These are phyloP conservation scores for Pogonophryne albipinna DNA, from an alignment of 2,797 vertebrate genomes.

Conservation along the genomic window DNA sequence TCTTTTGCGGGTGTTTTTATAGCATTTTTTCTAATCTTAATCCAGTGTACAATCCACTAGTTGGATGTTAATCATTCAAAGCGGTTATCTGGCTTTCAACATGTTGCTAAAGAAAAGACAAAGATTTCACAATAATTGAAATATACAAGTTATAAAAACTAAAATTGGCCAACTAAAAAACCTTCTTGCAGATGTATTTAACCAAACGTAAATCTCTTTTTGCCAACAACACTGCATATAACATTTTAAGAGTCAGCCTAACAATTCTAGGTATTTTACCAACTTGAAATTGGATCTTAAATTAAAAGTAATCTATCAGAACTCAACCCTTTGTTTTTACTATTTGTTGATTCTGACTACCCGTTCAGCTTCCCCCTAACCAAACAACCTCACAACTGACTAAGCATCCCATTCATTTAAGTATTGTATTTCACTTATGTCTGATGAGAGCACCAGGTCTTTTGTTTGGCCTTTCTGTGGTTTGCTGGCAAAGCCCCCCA, in stretches of 20 bases:
- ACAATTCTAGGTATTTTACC: conserved; percentile 24
- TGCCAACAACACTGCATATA: neutral
- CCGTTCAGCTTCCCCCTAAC: conserved; percentile 41
- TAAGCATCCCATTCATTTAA: conserved; percentile 72
- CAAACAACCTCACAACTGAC: conserved; percentile 63
- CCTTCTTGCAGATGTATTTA: neutral
- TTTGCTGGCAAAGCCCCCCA: conserved; percentile 70
- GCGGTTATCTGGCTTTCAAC: neutral
- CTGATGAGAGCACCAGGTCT: conserved; percentile 72
- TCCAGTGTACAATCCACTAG: neutral
- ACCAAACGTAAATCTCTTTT: neutral
- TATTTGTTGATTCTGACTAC: conserved; percentile 33
- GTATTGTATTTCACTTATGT: conserved; percentile 76
- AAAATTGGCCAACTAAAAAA: neutral
- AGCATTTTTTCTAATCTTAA: neutral
- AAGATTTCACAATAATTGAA: neutral
- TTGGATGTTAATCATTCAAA: neutral
- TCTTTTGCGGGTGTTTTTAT: neutral
- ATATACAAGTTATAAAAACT: neutral
- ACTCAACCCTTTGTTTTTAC: conserved; percentile 2
- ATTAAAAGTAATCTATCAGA: conserved; percentile 5
- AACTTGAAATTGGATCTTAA: neutral
- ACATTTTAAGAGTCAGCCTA: neutral
- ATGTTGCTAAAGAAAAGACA: neutral
- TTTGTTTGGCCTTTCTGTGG: conserved; percentile 76